Conservation (phyloP, 2,797 vertebrate genomes). For the Poeciliopsis infans region DNA sequence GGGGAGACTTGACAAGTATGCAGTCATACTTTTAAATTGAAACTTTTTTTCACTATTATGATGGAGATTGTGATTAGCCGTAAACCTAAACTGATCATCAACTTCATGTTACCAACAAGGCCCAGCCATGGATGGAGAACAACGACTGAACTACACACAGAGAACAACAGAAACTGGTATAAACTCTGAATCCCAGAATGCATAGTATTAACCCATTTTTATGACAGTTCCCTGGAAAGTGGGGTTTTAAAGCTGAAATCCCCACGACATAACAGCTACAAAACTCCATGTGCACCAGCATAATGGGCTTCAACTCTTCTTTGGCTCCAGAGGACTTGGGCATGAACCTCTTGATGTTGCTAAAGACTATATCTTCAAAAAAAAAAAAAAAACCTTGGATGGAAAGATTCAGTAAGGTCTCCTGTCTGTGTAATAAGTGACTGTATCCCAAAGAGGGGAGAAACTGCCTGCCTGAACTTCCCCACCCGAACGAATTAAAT, state of each 20-base stretch:
- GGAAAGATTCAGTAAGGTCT: neutral
- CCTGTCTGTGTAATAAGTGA: neutral
- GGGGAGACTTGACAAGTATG: too few relatives aligned
- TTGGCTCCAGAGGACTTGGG: neutral
- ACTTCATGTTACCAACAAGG: too few relatives aligned
- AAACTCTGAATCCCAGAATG: too few relatives aligned
- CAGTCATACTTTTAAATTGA: neutral
- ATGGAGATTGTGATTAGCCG: too few relatives aligned
- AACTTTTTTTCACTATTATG: neutral
- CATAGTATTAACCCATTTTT: too few relatives aligned
- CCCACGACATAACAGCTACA: neutral
- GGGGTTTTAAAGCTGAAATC: too few relatives aligned
- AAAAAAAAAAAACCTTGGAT: neutral
- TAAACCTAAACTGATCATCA: too few relatives aligned
- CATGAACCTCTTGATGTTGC: neutral
- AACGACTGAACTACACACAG: too few relatives aligned
- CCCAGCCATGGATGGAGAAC: too few relatives aligned
- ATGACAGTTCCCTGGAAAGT: too few relatives aligned
- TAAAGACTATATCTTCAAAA: neutral
- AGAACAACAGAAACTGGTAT: too few relatives aligned
- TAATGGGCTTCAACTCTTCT: neutral
- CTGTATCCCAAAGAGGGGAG: neutral
- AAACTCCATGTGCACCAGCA: neutral
- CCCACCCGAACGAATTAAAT: neutral
- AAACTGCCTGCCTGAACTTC: neutral